These are phyloP conservation scores for Lottia gigantea DNA, from an alignment of 2,888 invertebrate species.

Conservation along the genomic window DNA sequence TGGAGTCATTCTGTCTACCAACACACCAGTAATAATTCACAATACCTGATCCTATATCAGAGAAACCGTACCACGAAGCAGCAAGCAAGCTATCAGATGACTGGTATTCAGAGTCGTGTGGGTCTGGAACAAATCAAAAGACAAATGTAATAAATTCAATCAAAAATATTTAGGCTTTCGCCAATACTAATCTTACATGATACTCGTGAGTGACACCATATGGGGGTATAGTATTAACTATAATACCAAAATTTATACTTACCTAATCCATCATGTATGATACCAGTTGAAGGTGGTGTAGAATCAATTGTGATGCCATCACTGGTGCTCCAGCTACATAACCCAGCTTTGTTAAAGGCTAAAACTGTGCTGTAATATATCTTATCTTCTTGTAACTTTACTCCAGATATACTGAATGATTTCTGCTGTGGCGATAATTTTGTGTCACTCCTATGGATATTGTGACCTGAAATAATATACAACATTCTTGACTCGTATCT, in stretches of 20 bases:
- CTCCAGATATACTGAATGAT: slow-evolving; percentile 12
- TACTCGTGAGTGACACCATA: no score
- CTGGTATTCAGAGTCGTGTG: slow-evolving; percentile 7
- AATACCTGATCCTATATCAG: slow-evolving; percentile 19
- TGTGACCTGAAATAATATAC: slow-evolving; percentile 18
- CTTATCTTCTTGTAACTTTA: slow-evolving; percentile 17
- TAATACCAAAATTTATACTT: background rate
- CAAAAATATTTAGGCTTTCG: no score
- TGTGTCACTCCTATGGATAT: slow-evolving; percentile 16
- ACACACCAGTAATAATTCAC: slow-evolving; percentile 18
- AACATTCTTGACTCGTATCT: no score
- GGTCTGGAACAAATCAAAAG: background rate
- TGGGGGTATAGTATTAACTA: no score
- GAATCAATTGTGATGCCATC: slow-evolving; percentile 31
- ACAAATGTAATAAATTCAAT: no score
- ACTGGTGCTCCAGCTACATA: slow-evolving; percentile 25
- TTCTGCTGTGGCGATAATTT: background rate
- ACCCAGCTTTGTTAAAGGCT: slow-evolving; percentile 32
- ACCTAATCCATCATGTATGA: slow-evolving; percentile 27
- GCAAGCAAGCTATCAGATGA: background rate
- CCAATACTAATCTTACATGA: no score
- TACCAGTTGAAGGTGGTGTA: slow-evolving; percentile 22
- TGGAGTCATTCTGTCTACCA: background rate
- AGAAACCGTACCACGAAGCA: slow-evolving; percentile 16
- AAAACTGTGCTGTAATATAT: slow-evolving; percentile 32